Percentiles rank a stretch among this genome's conserved stretches.
These are phyloP conservation scores for Biston stratarius DNA, from an alignment of 2,888 invertebrate genomes.

Conservation along the genomic window DNA sequence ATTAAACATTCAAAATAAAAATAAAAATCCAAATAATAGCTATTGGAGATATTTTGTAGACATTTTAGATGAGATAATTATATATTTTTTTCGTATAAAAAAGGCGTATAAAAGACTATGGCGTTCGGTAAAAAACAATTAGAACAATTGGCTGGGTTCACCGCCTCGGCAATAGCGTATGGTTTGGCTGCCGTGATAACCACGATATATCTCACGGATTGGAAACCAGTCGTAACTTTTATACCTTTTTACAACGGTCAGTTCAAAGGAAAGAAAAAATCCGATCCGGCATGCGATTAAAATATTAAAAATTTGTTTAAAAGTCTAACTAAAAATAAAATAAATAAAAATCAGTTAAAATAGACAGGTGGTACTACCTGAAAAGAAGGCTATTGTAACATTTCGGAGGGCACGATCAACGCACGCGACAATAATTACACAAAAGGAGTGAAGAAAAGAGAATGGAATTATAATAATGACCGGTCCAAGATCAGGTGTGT, in stretches of 20 bases:
- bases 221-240: slow-evolving; percentile 89
- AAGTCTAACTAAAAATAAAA: slow-evolving; percentile 4
- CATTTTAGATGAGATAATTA: slow-evolving; percentile 2
- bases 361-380: slow-evolving; percentile 36
- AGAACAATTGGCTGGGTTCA: slow-evolving; percentile 77
- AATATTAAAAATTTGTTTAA: background rate
- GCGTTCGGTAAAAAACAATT: slow-evolving; percentile 86
- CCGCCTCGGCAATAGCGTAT: slow-evolving; percentile 85
- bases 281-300: slow-evolving; percentile 36
- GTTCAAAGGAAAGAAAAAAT: slow-evolving; percentile 69
- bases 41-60: background rate
- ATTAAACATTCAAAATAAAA: background rate
- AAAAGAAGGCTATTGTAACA: slow-evolving; percentile 43
- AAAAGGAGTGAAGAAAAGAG: slow-evolving; percentile 62
- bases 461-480: slow-evolving; percentile 77
- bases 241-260: slow-evolving; percentile 91
- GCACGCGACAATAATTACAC: slow-evolving; percentile 65
- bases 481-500: slow-evolving; percentile 82
- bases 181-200: slow-evolving; percentile 85
- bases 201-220: slow-evolving; percentile 90
- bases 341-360: slow-evolving; percentile 20
- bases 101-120: slow-evolving; percentile 44
- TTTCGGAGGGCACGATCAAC: slow-evolving; percentile 45
- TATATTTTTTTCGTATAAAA: background rate
- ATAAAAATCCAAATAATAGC: background rate